phyloP scores from a whole-genome alignment of 1,140 invertebrate species.

The Nylanderia fulva region DNA sequence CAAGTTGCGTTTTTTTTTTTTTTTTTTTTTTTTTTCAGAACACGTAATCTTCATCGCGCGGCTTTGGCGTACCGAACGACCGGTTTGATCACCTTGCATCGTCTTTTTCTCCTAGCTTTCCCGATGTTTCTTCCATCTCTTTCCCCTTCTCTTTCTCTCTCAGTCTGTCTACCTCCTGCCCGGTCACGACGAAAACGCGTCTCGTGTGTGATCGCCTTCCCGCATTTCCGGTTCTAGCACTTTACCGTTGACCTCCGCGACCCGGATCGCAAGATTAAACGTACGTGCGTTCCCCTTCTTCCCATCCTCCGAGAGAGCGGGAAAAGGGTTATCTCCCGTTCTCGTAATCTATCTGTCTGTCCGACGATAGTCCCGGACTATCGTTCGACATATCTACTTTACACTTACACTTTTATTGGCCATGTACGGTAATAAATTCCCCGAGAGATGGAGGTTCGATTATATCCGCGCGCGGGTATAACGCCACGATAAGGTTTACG shows the following conservation, averaged over 20 bases:
- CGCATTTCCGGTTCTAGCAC: conserved; percentile 67
- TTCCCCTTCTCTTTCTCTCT: not conserved
- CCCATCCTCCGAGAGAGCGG: not conserved
- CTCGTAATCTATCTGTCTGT: not conserved
- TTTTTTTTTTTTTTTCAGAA: too few relatives aligned
- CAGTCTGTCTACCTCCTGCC: not conserved
- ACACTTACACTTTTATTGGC: conserved; percentile 20
- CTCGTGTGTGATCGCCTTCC: conserved; percentile 42
- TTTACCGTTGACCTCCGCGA: conserved; percentile 56
- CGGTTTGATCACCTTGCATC: conserved; percentile 66
- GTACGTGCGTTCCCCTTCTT: conserved; percentile 18
- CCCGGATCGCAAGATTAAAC: conserved; percentile 68
- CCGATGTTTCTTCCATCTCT: conserved; percentile 59
- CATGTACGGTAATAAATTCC: conserved; percentile 50
- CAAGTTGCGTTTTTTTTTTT: conserved; percentile 44
- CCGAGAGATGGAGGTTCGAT: conserved; percentile 54
- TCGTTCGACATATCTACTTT: conserved; percentile 57
- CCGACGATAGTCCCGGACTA: conserved; percentile 23
- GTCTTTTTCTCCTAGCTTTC: conserved; percentile 69
- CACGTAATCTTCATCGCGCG: conserved; percentile 41
- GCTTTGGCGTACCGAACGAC: conserved; percentile 47
- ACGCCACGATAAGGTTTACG: conserved; percentile 39
- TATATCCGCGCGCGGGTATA: conserved; percentile 45
- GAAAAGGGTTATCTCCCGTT: not conserved
- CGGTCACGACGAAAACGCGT: conserved; percentile 34